A percentile compares a stretch with the other conserved stretches of the same genome.
These are phyloP conservation scores for Myrmecobius fasciatus DNA, from an alignment of 2,113 vertebrate species.

Conservation along the genomic window DNA sequence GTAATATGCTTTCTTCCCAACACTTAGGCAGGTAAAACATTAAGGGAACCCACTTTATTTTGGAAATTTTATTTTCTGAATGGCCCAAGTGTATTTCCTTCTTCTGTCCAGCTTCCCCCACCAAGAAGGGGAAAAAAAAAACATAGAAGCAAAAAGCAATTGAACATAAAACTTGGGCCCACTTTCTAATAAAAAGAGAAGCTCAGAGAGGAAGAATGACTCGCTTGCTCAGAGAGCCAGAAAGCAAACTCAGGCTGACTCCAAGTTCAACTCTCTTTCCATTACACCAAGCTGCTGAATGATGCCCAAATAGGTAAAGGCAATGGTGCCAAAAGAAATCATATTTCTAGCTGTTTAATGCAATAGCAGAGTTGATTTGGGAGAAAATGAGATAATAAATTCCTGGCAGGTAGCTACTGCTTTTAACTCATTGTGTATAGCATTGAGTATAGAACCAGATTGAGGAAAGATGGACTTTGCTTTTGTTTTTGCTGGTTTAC, in stretches of 20 bases:
- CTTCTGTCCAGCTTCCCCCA: background rate
- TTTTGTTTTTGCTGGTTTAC: background rate
- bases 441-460: background rate
- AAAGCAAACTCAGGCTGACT: background rate
- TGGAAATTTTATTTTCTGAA: background rate
- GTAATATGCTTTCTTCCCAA: background rate
- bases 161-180: background rate
- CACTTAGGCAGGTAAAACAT: background rate
- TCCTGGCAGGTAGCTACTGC: conserved; percentile 18
- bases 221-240: background rate
- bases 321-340: background rate
- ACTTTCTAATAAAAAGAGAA: background rate
- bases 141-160: background rate
- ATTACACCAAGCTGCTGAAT: conserved; percentile 6
- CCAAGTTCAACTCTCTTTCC: background rate
- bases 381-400: conserved; percentile 33
- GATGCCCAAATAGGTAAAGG: background rate
- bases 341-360: conserved; percentile 13
- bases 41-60: background rate
- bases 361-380: conserved; percentile 4
- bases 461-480: background rate
- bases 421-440: background rate
- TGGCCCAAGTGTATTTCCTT: background rate
- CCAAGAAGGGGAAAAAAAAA: background rate
- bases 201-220: background rate